phyloP scores from a whole-genome alignment of 2,113 vertebrate species.

The Nibea coibor region DNA sequence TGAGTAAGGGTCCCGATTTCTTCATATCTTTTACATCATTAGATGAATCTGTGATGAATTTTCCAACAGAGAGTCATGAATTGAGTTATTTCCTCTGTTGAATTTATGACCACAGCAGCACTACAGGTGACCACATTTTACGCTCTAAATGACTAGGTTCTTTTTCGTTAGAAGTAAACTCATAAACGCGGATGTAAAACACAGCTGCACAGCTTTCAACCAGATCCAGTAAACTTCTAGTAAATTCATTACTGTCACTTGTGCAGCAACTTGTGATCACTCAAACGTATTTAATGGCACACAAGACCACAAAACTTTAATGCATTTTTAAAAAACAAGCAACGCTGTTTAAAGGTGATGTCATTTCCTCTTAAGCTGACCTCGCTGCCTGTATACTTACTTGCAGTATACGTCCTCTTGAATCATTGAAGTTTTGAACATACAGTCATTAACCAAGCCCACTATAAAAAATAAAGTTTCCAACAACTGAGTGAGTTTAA shows the following conservation, averaged over 20 bases:
- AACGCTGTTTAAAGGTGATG: neutral
- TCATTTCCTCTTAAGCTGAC: neutral
- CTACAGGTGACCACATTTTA: neutral
- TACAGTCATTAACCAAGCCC: neutral
- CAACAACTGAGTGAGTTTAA: neutral
- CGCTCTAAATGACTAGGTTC: neutral
- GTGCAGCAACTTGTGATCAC: neutral
- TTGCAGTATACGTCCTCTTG: neutral
- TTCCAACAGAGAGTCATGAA: neutral
- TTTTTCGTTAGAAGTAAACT: neutral
- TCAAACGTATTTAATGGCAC: neutral
- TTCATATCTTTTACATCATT: neutral
- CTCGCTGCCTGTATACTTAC: neutral
- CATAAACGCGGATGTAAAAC: too few species aligned
- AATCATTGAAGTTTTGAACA: neutral
- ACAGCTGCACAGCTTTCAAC: too few species aligned
- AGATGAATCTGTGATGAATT: too few species aligned
- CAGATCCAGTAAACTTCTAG: too few species aligned
- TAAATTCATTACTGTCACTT: neutral
- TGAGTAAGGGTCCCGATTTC: neutral
- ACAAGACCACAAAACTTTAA: neutral
- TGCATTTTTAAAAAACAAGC: too few species aligned
- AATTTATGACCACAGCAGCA: neutral
- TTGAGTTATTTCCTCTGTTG: neutral
- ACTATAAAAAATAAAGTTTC: too few species aligned